Evolutionary conservation across 2,888 invertebrate species (phyloP), one percentile per base, ranked within the genome.

Genomic region (Cephalotes varians): DNA sequence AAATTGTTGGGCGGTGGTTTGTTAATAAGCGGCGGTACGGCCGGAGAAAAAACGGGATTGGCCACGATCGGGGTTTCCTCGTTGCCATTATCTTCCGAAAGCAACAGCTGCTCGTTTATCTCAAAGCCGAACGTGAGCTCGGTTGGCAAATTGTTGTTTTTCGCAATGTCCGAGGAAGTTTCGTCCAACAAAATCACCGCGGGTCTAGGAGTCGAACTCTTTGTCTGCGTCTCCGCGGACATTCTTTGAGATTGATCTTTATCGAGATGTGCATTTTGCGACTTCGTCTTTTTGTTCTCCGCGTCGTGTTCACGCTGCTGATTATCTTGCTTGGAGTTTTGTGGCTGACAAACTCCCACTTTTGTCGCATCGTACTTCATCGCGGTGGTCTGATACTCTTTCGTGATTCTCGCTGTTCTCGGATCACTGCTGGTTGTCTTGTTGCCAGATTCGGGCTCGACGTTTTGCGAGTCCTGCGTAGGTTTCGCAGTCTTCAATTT

Each of bases 111-210:
- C 93, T 97, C 97, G 95, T 97, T 97, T 84, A 97, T 95, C 93
- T 97, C 97, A 94, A 97, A 97, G 18, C 97, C 97, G 94, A 98
- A 98, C 51, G 97, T 97, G 82, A 98, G 96, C 94, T 97, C 96
- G 87, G 95, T 95, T 89, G 95, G 95, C 79, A 94, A 93, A 77
- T 92, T 91, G 71, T 88, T 92, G 93, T 73, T 94, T 92, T 88
- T 92, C 54, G 88, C 86, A 64, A 90, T 62, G 71, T 94, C 94
- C 4, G 92, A 90, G 1, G 91, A 84, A 28, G 94, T 94, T 85
- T 95, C 95, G 92, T 97, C 96, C 93, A 97, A 96, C 87, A 97
- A 95, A 92, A 98, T 96, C 85, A 98, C 98, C 74, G 97, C 96
- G 79, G 97, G 97, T 83, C 97, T 95, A 40, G 87, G 81, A 37